A percentile compares a stretch with the other conserved stretches of the same genome.
phyloP scores from a whole-genome alignment of 92 coral and sea anemone species.

The Zoanthus solanderi region DNA sequence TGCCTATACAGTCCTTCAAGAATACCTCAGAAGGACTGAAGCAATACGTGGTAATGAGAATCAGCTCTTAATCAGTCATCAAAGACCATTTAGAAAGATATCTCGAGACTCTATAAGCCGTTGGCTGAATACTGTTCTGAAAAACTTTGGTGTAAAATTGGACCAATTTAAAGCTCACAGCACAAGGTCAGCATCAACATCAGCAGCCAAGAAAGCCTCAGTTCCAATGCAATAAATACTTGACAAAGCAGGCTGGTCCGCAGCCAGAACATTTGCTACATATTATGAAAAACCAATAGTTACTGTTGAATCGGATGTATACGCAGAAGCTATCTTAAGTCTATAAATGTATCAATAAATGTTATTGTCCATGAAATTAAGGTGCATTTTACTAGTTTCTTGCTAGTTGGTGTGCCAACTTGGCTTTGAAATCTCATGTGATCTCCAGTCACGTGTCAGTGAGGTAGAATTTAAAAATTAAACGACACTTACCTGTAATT shows the following conservation, averaged over 20 bases:
- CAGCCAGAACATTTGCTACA: background rate
- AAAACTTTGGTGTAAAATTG: background rate
- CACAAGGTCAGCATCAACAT: background rate
- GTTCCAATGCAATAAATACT: background rate
- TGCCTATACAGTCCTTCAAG: background rate
- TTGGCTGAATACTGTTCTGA: background rate
- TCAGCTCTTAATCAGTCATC: background rate
- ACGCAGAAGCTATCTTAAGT: no score
- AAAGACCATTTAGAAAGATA: background rate
- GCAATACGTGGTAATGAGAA: background rate
- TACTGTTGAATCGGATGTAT: background rate
- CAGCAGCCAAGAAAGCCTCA: slow-evolving; percentile 3
- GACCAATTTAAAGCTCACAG: background rate
- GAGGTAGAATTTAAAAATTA: no score
- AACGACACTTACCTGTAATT: background rate
- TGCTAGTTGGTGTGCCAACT: no score
- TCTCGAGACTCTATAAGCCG: background rate
- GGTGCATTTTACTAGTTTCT: no score
- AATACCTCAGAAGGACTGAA: background rate
- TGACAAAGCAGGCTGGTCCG: no score
- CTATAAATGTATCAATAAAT: no score
- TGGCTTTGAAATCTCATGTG: background rate
- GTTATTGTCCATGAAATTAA: background rate
- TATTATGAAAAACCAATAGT: background rate
- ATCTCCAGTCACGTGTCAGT: background rate